Evolutionary conservation across 2,888 invertebrate genomes (phyloP).

Genomic region (Trichogramma evanescens): DNA sequence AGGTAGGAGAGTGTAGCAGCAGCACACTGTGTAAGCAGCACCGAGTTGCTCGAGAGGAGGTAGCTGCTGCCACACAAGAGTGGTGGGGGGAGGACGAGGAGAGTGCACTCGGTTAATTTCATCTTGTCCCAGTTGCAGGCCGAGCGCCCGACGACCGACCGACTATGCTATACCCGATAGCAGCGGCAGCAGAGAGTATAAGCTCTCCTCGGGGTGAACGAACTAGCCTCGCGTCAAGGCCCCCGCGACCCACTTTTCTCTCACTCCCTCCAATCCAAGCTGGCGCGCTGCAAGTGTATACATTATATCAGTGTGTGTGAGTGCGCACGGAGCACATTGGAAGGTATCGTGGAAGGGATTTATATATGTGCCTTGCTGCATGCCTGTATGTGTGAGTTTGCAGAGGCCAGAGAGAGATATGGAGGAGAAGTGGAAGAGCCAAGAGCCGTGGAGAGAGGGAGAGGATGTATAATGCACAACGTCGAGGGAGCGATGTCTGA

Average conservation of each 20-base stretch:
- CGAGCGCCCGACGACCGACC: constrained; percentile 26
- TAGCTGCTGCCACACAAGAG: constrained; percentile 38
- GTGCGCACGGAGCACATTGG: not conserved
- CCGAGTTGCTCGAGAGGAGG: constrained; percentile 5
- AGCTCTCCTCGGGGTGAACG: constrained; percentile 50
- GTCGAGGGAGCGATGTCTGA: not conserved
- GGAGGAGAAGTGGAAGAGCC: too few species aligned
- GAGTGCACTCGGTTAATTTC: constrained; percentile 52
- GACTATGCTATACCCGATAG: too few species aligned
- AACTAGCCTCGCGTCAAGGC: constrained; percentile 53
- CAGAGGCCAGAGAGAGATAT: too few species aligned
- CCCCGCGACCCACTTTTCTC: constrained; percentile 44
- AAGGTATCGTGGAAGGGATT: too few species aligned
- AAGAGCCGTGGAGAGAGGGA: constrained; percentile 10
- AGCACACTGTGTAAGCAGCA: too few species aligned
- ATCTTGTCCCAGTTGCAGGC: constrained; percentile 59
- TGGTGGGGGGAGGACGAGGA: constrained; percentile 33
- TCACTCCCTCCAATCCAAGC: constrained; percentile 4
- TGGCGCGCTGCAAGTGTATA: not conserved
- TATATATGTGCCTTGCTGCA: too few species aligned
- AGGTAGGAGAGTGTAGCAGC: constrained; percentile 8
- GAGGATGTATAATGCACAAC: not conserved
- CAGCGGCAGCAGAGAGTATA: too few species aligned
- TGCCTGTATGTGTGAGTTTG: too few species aligned
- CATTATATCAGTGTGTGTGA: not conserved